These are phyloP conservation scores for Drosophila arizonae DNA, from an alignment of 1,140 invertebrate species.

Conservation along the genomic window DNA sequence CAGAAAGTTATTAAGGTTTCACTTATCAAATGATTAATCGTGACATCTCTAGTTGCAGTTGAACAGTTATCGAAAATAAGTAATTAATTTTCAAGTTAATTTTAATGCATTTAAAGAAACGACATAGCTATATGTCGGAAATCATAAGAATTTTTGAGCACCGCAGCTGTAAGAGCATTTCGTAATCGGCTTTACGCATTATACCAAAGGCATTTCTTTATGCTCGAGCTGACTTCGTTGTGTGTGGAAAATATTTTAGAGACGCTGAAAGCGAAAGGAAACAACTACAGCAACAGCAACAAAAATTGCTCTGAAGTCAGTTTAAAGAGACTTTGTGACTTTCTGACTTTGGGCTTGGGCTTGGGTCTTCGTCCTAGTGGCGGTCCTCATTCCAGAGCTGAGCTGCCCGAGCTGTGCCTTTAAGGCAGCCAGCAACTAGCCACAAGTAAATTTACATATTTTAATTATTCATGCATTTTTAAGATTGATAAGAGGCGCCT, in stretches of 20 bases:
- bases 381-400: too few relatives aligned
- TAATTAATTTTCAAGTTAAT: too few relatives aligned
- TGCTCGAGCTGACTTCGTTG: conserved; percentile 2
- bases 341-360: conserved; percentile 36
- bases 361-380: background rate
- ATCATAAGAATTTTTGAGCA: too few relatives aligned
- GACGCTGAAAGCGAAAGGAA: conserved; percentile 47
- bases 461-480: conserved; percentile 81
- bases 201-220: background rate
- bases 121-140: too few relatives aligned
- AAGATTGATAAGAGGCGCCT: conserved; percentile 72
- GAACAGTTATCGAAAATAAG: too few relatives aligned
- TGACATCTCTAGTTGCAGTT: too few relatives aligned
- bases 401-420: conserved; percentile 18
- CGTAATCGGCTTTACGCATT: background rate
- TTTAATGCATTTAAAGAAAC: background rate
- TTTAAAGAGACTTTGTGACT: conserved; percentile 45
- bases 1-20: too few relatives aligned
- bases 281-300: conserved; percentile 5
- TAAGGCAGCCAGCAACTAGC: conserved; percentile 44
- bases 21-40: too few relatives aligned
- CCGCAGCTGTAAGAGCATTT: conserved; percentile 21
- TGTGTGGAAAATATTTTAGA: conserved; percentile 62
- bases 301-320: conserved; percentile 10
- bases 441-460: conserved; percentile 78